These are phyloP conservation scores for Polymixis flavicincta DNA, from an alignment of 2,888 invertebrate species.

Conservation along the genomic window DNA sequence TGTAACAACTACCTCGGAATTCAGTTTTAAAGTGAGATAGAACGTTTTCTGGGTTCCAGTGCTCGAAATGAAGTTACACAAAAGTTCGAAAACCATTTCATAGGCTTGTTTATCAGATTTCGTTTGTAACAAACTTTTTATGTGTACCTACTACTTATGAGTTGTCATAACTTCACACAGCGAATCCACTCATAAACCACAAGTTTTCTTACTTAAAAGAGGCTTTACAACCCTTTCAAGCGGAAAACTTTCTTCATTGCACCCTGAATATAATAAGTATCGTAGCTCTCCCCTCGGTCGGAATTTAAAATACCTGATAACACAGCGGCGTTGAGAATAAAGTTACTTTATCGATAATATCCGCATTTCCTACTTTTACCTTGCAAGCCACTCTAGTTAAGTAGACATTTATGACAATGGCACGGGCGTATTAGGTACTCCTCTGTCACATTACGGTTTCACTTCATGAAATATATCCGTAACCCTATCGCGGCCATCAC, in stretches of 20 bases:
- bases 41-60: background rate
- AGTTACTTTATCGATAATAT: constrained; percentile 62
- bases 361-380: constrained; percentile 60
- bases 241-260: constrained; percentile 40
- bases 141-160: background rate
- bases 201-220: constrained; percentile 40
- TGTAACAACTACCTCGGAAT: constrained; percentile 21
- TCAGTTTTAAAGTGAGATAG: constrained; percentile 4
- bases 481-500: constrained; percentile 36
- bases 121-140: background rate
- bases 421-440: constrained; percentile 50
- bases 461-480: constrained; percentile 57
- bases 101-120: background rate
- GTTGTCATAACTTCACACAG: background rate
- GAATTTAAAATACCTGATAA: constrained; percentile 64
- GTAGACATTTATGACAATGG: constrained; percentile 68
- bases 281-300: constrained; percentile 17
- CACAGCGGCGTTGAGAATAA: constrained; percentile 49
- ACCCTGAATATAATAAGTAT: constrained; percentile 44
- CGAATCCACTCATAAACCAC: constrained; percentile 15
- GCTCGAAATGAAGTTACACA: background rate
- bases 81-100: background rate
- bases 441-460: constrained; percentile 52
- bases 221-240: constrained; percentile 46
- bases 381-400: constrained; percentile 61